Evolutionary conservation across 2,888 invertebrate genomes (phyloP), one percentile per base, ranked within the genome.

Genomic region (Melolontha melolontha): DNA sequence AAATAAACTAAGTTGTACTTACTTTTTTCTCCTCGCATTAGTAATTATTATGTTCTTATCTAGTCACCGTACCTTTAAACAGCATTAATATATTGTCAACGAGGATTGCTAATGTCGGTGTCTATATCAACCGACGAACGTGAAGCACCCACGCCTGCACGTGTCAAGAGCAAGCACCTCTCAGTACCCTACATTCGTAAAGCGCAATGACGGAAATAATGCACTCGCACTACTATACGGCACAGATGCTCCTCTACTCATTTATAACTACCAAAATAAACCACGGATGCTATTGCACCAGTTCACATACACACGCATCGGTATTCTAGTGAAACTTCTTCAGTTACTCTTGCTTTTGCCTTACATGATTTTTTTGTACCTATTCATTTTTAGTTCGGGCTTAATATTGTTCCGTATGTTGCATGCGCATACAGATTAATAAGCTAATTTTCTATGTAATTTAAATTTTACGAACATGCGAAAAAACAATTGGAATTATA

Each of bases 121-220:
- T 59, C 59, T 59, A 14, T 34, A 34, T 5, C 1, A 34, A 8
- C 59, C 59, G 44, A 44, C 47, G 59, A 47, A 59, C 44, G 44
- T 29, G 67, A 70, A 70, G 71, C 75, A 73, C 75, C 75, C 74
- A 76, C 76, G 74, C 75, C 66, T 69, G 67, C 76, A 75, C 76
- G 75, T 75, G 75, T 72, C 74, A 70, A 70, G 73, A 75, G 75
- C 74, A 72, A 73, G 68, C 71, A 75, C 75, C 75, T 74, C 74
- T 71, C 68, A 52, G 70, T 74, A 74, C 70, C 74, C 74, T 72
- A 74, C 73, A 75, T 78, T 75, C 74, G 75, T 73, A 75, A 68
- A 68, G 75, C 74, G 76, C 75, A 77, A 74, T 76, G 73, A 76
- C 77, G 77, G 77, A 78, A 77, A 75, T 73, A 75, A 67, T 65